Conservation (phyloP, 2,113 vertebrate species). For the Rhinopomastus cyanomelas region DNA sequence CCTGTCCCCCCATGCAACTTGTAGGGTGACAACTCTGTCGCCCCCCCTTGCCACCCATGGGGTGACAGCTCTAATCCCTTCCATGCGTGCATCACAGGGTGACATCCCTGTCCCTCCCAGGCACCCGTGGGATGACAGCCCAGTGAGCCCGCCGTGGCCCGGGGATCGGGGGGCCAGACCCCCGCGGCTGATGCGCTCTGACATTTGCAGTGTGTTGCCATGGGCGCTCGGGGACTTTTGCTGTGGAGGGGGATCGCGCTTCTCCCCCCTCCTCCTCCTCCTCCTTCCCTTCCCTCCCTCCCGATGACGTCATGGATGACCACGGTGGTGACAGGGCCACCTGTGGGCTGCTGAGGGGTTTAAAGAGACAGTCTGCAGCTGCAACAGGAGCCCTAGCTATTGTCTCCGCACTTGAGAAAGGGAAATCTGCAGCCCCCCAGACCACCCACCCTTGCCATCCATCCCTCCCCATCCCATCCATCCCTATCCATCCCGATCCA, state of each 20-base stretch:
- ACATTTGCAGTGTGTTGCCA: constrained; percentile 73
- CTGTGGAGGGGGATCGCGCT: constrained; percentile 68
- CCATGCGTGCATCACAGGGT: neutral
- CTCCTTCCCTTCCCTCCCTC: constrained; percentile 49
- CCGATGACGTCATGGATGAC: constrained; percentile 81
- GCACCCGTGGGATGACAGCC: neutral
- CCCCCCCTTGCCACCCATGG: neutral
- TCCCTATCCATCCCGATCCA: neutral
- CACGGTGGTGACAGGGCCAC: constrained; percentile 81
- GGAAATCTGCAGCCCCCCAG: neutral
- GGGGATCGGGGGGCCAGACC: constrained; percentile 5
- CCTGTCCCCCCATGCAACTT: neutral
- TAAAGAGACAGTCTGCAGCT: constrained; percentile 74
- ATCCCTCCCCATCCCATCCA: neutral
- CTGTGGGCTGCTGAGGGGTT: constrained; percentile 79
- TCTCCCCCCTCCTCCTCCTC: constrained; percentile 21
- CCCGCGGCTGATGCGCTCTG: constrained; percentile 39
- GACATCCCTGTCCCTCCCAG: neutral
- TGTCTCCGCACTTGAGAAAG: constrained; percentile 58
- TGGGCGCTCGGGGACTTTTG: constrained; percentile 78
- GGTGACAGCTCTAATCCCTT: neutral
- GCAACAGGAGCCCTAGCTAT: constrained; percentile 58
- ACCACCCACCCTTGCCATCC: neutral
- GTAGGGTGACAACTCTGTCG: neutral
- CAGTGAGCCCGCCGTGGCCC: neutral